A percentile compares a stretch with the other conserved stretches of the same genome.
These are phyloP conservation scores for Chrysaora quinquecirrha DNA, from an alignment of 30 jellyfish, hydroid and myxozoan species.

Conservation along the genomic window DNA sequence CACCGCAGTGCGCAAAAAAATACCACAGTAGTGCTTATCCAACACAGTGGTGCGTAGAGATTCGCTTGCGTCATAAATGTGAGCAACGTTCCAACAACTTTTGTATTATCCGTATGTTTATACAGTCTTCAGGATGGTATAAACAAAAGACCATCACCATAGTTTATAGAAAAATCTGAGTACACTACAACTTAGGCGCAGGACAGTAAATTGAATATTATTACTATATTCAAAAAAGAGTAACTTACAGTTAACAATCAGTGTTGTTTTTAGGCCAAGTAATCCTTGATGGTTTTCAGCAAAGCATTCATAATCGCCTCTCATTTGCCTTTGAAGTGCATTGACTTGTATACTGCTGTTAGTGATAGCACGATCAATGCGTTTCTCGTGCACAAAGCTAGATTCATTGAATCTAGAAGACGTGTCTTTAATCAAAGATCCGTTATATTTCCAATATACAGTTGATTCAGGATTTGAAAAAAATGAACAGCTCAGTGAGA, in stretches of 20 bases:
- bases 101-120: too few relatives aligned
- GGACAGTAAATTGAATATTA: too few relatives aligned
- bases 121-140: too few relatives aligned
- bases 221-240: too few relatives aligned
- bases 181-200: too few relatives aligned
- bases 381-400: not conserved
- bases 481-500: constrained; percentile 21
- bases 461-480: constrained; percentile 17
- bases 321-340: constrained; percentile 5
- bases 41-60: too few relatives aligned
- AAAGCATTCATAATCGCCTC: constrained; percentile 45
- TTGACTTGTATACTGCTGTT: constrained; percentile 33
- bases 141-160: too few relatives aligned
- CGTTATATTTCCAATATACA: constrained; percentile 28
- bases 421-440: not conserved
- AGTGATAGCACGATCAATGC: constrained; percentile 30
- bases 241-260: constrained; percentile 57
- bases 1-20: too few relatives aligned
- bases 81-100: too few relatives aligned
- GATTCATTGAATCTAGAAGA: not conserved
- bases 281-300: constrained; percentile 58
- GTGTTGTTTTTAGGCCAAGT: not conserved
- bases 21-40: too few relatives aligned
- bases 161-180: too few relatives aligned
- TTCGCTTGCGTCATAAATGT: too few relatives aligned